Evolutionary conservation across 2,888 invertebrate genomes (phyloP), one percentile per base, ranked within the genome.

Genomic region (Chesias legatella): DNA sequence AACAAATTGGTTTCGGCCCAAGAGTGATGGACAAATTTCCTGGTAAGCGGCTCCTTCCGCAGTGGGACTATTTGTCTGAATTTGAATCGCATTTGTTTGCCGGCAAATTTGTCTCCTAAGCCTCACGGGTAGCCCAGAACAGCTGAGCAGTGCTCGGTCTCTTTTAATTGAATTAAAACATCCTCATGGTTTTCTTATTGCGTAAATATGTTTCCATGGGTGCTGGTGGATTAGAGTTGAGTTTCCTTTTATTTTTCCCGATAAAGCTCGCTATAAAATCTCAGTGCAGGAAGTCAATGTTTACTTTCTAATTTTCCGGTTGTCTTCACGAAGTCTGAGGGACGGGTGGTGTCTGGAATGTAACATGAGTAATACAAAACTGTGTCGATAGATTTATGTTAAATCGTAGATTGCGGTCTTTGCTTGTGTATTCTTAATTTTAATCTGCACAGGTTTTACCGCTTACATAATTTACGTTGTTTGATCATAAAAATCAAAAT

Each of bases 61-160:
- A 62, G 62, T 41, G 86, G 86, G 85, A 84, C 85, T 82, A 85
- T 85, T 86, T 83, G 81, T 86, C 82, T 86, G 84, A 84, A 84
- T 86, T 85, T 85, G 82, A 85, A 85, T 85, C 82, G 79, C 84
- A 84, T 85, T 85, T 84, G 79, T 86, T 85, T 80, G 73, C 69
- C 77, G 72, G 70, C 73, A 79, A 82, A 85, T 84, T 86, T 83
- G 84, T 84, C 85, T 84, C 81, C 70, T 77, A 83, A 81, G 75
- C 80, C 81, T 68, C 72, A 46, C 40, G 79, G 73, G 79, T 76
- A 67, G 77, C 72, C 68, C 69, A 65, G 58, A 66, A 69, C 60
- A 61, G 66, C 63, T 65, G 65, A 52, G 73, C 58, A 73, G 73
- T 71, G 65, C 74, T 82, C 67, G 61, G 64, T 76, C 72, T 74